Evolutionary conservation across 2,113 vertebrate species (phyloP).

Genomic region (Triplophysa dalaica): DNA sequence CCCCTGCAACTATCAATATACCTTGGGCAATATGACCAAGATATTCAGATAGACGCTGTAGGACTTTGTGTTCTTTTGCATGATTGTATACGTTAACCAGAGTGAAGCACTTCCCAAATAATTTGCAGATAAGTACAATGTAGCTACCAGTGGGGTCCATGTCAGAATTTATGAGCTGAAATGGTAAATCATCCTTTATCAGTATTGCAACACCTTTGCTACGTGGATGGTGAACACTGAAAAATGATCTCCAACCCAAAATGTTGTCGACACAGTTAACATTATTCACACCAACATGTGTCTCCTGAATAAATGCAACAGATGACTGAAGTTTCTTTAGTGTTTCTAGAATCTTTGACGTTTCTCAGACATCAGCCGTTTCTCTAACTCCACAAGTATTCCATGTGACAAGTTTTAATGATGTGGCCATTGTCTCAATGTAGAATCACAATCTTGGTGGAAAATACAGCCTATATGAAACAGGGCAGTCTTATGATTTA

Average conservation of each 20-base stretch:
- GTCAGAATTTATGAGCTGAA: neutral
- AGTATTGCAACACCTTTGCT: conserved; percentile 34
- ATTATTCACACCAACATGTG: conserved; percentile 18
- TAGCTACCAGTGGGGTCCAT: conserved; percentile 1
- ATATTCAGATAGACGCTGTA: conserved; percentile 54
- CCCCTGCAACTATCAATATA: conserved; percentile 43
- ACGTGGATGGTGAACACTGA: neutral
- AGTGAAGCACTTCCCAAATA: conserved; percentile 34
- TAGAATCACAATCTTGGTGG: neutral
- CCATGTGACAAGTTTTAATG: conserved; percentile 33
- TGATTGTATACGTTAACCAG: conserved; percentile 53
- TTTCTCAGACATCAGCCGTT: neutral
- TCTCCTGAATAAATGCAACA: conserved; percentile 45
- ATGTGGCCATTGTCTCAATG: neutral
- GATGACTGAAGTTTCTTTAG: neutral
- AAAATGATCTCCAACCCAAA: neutral
- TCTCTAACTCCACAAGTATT: conserved; percentile 36
- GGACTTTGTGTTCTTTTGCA: conserved; percentile 26
- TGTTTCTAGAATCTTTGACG: fast-evolving
- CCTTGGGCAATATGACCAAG: conserved; percentile 53
- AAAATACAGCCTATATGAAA: neutral
- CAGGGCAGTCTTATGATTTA: neutral
- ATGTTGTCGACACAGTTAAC: neutral
- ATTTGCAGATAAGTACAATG: conserved; percentile 15
- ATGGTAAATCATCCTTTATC: neutral